These are phyloP conservation scores for Notodonta ziczac DNA, from an alignment of 2,888 invertebrate species.

Conservation along the genomic window DNA sequence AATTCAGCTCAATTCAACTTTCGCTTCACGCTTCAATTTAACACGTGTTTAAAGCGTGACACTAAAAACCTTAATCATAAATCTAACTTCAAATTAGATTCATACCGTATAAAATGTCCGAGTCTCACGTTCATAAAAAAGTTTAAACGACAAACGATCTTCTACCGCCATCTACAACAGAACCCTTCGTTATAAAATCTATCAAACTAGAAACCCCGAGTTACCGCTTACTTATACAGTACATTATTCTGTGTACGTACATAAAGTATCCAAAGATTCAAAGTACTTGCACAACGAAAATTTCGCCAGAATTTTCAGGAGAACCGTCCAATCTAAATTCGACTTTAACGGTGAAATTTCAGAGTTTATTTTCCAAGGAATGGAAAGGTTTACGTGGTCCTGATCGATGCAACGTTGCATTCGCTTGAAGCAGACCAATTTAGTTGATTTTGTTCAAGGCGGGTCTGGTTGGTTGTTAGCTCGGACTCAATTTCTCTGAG, in stretches of 20 bases:
- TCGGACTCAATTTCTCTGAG: slow-evolving; percentile 37
- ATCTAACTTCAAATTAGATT: slow-evolving; percentile 21
- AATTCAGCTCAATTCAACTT: neutral
- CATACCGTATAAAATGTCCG: slow-evolving; percentile 12
- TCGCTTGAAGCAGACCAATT: slow-evolving; percentile 67
- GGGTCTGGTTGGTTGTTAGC: slow-evolving; percentile 37
- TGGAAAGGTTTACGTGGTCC: slow-evolving; percentile 25
- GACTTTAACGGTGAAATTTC: slow-evolving; percentile 23
- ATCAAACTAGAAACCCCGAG: slow-evolving; percentile 51
- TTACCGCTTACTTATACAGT: slow-evolving; percentile 53
- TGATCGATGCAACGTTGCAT: slow-evolving; percentile 67
- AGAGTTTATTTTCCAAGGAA: slow-evolving; percentile 35
- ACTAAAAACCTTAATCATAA: slow-evolving; percentile 13
- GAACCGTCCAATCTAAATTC: slow-evolving; percentile 25
- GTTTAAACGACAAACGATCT: slow-evolving; percentile 17
- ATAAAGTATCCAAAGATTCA: slow-evolving; percentile 66
- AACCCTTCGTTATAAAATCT: slow-evolving; percentile 56
- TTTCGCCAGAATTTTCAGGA: slow-evolving; percentile 50
- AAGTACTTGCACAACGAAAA: slow-evolving; percentile 61
- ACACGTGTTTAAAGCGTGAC: slow-evolving; percentile 13
- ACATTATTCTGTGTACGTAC: slow-evolving; percentile 58
- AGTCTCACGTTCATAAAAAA: slow-evolving; percentile 24
- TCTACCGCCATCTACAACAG: slow-evolving; percentile 22
- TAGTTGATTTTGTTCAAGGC: slow-evolving; percentile 68
- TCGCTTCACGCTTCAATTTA: neutral